phyloP scores from a whole-genome alignment of 2,888 invertebrate genomes.

The Zaprionus obscuricornis region DNA sequence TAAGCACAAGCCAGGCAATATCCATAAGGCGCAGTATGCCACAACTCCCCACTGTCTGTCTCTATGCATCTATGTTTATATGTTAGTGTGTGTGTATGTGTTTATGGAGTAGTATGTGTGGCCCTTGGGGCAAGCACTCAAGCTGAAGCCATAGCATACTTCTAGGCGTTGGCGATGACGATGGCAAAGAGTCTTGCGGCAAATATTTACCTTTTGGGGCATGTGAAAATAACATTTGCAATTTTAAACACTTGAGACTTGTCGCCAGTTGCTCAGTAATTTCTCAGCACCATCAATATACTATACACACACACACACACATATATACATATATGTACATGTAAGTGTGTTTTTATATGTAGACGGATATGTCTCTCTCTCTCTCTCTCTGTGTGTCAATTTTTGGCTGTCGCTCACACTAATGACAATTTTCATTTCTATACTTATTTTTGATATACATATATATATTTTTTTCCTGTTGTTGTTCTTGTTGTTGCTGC shows the following conservation, averaged over 20 bases:
- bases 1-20: conserved; percentile 50
- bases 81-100: conserved; percentile 29
- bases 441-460: background rate
- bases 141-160: conserved; percentile 41
- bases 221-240: conserved; percentile 78
- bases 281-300: conserved; percentile 33
- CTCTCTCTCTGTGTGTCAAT: conserved; percentile 48
- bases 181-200: conserved; percentile 50
- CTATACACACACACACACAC: background rate
- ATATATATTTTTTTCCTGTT: background rate
- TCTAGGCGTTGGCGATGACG: conserved; percentile 32
- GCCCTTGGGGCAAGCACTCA: conserved; percentile 52
- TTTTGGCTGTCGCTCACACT: conserved; percentile 45
- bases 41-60: conserved; percentile 1
- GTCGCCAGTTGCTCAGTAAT: conserved; percentile 53
- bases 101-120: background rate
- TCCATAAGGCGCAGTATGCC: conserved; percentile 12
- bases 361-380: too few relatives aligned
- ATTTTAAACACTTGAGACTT: conserved; percentile 76
- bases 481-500: background rate
- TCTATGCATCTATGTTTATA: conserved; percentile 1
- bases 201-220: conserved; percentile 71
- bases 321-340: background rate
- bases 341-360: conserved; percentile 8
- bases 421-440: conserved; percentile 69